Conservation (phyloP, 2,888 invertebrate species). For the Sarcophaga variegata region DNA sequence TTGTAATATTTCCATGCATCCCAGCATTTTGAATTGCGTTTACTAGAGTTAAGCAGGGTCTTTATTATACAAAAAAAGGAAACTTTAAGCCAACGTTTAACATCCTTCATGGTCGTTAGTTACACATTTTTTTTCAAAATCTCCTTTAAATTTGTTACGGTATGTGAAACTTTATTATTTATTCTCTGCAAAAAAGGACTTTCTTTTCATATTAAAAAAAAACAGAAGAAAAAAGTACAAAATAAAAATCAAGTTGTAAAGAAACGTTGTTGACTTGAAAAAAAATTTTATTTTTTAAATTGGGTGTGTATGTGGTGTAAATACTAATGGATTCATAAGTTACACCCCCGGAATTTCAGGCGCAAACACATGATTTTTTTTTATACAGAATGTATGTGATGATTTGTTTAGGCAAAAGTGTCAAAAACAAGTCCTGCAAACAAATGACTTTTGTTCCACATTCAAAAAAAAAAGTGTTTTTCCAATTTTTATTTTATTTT, state of each 20-base stretch:
- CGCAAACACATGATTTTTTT: neutral
- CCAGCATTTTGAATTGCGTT: too few relatives aligned
- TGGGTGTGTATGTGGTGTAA: constrained; percentile 7
- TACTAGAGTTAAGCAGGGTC: too few relatives aligned
- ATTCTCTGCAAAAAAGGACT: constrained; percentile 13
- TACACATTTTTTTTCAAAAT: constrained; percentile 15
- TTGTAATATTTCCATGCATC: too few relatives aligned
- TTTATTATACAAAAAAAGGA: too few relatives aligned
- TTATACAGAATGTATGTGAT: constrained; percentile 2
- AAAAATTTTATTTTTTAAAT: neutral
- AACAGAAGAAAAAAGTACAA: neutral
- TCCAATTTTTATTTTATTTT: constrained; percentile 66
- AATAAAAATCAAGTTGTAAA: neutral
- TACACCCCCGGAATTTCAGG: neutral
- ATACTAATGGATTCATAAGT: neutral
- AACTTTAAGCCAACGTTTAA: constrained; percentile 18
- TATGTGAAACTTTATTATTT: constrained; percentile 48
- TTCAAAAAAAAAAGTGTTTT: constrained; percentile 66
- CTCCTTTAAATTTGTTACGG: constrained; percentile 41
- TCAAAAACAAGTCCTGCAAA: constrained; percentile 74
- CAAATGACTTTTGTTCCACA: constrained; percentile 47
- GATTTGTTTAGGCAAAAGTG: constrained; percentile 62
- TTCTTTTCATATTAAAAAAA: constrained; percentile 17
- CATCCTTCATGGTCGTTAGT: constrained; percentile 19
- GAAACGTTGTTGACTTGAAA: constrained; percentile 4